Evolutionary conservation across 2,797 vertebrate species (phyloP).

Genomic region (Trematomus bernacchii): DNA sequence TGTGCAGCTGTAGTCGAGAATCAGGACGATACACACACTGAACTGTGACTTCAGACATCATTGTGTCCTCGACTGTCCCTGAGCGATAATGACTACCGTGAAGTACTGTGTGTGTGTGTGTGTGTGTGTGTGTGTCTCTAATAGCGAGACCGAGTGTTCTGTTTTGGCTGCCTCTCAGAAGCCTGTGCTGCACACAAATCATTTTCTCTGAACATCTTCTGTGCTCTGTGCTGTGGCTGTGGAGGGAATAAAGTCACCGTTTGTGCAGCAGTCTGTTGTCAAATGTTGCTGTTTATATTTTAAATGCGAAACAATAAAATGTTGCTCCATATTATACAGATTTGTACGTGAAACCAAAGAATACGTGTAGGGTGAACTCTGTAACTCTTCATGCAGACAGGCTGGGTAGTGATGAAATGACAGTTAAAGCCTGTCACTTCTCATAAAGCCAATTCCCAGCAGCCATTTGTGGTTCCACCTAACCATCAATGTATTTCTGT

Average conservation of each 20-base stretch:
- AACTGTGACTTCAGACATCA: conserved; percentile 36
- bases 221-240: neutral
- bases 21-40: neutral
- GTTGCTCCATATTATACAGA: too few species aligned
- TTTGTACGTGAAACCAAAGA: too few species aligned
- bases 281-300: too few species aligned
- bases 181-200: neutral
- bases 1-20: neutral
- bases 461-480: neutral
- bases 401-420: neutral
- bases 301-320: too few species aligned
- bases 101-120: neutral
- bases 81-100: conserved; percentile 33
- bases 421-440: too few species aligned
- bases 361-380: too few species aligned
- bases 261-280: neutral
- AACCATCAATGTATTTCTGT: neutral
- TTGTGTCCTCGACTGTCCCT: conserved; percentile 28
- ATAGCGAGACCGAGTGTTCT: neutral
- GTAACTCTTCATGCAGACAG: neutral
- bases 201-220: neutral
- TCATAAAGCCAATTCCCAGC: too few species aligned
- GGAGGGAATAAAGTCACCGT: neutral
- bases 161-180: neutral
- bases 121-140: conserved; percentile 4